A percentile compares a stretch with the other conserved stretches of the same genome.
Conservation (phyloP, 2,113 vertebrate genomes). For the Sceloporus undulatus region DNA sequence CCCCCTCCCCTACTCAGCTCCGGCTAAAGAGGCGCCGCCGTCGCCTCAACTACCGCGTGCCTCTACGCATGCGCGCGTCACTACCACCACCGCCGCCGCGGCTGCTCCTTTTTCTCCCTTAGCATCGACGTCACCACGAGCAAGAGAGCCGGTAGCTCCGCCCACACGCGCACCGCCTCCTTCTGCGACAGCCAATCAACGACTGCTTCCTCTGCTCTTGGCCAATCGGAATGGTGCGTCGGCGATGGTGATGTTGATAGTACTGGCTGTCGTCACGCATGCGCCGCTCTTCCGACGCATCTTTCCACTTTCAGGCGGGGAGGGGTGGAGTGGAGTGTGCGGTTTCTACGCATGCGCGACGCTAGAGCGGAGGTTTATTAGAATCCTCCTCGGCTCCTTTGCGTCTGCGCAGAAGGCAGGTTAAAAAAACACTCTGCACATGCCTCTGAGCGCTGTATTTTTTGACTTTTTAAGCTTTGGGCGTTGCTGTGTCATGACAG, state of each 20-base stretch:
- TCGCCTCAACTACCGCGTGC: fast-evolving
- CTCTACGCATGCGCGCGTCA: not conserved
- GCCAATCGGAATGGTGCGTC: not conserved
- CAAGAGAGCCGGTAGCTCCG: too few species aligned
- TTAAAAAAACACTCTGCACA: not conserved
- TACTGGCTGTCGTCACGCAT: not conserved
- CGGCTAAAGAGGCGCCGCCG: not conserved
- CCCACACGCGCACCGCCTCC: not conserved
- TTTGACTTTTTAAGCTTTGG: not conserved
- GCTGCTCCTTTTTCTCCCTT: too few species aligned
- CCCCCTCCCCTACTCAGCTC: too few species aligned
- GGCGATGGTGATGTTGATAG: too few species aligned
- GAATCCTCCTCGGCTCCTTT: not conserved
- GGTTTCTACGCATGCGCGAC: not conserved
- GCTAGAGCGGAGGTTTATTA: not conserved
- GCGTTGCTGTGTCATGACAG: too few species aligned
- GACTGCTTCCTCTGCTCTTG: too few species aligned
- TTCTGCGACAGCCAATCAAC: too few species aligned
- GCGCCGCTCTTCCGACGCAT: not conserved
- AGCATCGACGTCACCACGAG: too few species aligned
- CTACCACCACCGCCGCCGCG: not conserved
- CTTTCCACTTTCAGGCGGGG: not conserved
- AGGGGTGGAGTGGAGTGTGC: too few species aligned
- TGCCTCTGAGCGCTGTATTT: not conserved
- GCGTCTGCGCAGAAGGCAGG: too few species aligned